Evolutionary conservation across 2,113 vertebrate genomes (phyloP), one percentile per base, ranked within the genome.

Genomic region (Sapayoa aenigma): DNA sequence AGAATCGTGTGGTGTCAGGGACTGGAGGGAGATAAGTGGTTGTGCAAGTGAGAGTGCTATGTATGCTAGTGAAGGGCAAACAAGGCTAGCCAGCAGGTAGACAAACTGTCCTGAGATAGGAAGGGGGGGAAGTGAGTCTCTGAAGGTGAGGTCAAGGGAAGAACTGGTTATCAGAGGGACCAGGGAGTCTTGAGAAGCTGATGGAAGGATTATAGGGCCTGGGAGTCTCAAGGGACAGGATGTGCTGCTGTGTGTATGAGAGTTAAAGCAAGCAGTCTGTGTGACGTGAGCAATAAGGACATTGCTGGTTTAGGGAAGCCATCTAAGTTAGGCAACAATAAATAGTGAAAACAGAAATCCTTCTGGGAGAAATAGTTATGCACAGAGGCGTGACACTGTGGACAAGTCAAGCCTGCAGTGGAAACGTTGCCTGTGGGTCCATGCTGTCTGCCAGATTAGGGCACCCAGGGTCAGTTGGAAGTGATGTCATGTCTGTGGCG

Each of bases 191-290:
- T 20, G 22, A 12, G 2, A 13, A 39, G 16, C 7, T 14, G 6
- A 14, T 31, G 24, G 46, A 46, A 17, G 18, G 35, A 7, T 33
- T 73, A 6, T 35, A 16, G 14, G 11, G 2, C 41, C 11, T 73
- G 21, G 4, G 12, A 62, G 24, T 30, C 44, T 63, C 15, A 41
- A 53, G 17, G n/a, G 9, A 31, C 3, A 37, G 69, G 20, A 33
- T 3, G 5, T 50, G 13, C 17, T 58, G 30, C 6, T 62, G 5
- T n/a, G 25, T 39, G 11, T 3, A 1, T 71, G 41, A 0, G 1
- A 59, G 8, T 41, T 53, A 68, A 68, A 92, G 12, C 5, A 44
- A 41, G 2, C 31, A 49, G 9, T 8, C 28, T 62, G 25, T 19
- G 14, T n/a, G 18, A 63, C 55, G 14, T 53, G 5, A 72, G 18